phyloP scores from a whole-genome alignment of 1,140 invertebrate species.

The Scylla paramamosain region DNA sequence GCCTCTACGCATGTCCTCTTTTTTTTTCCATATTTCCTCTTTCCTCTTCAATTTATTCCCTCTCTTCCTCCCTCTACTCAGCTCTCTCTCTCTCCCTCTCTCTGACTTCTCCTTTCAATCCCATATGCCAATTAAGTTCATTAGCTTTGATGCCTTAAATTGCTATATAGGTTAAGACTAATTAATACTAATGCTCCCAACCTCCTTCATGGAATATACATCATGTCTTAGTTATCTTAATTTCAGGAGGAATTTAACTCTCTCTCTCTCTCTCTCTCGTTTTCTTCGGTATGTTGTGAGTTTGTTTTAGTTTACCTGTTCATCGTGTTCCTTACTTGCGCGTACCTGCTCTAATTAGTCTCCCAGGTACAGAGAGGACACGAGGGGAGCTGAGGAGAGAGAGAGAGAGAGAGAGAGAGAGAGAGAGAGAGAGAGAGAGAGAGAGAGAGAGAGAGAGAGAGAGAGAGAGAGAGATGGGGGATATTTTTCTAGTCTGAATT shows the following conservation, averaged over 20 bases:
- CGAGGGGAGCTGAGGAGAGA: no score
- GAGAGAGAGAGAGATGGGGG: no score
- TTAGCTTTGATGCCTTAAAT: neutral
- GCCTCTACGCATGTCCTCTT: neutral
- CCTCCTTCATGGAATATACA: neutral
- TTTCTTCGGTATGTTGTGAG: neutral
- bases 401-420: no score
- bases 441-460: no score
- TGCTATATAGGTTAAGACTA: neutral
- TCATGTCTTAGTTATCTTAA: neutral
- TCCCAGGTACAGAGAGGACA: no score
- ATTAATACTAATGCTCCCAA: neutral
- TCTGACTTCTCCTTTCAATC: neutral
- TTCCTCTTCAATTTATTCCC: neutral
- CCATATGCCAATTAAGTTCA: neutral
- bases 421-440: no score
- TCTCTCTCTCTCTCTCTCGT: constrained; percentile 40
- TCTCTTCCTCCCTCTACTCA: neutral
- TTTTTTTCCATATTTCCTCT: neutral
- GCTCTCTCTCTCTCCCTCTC: neutral
- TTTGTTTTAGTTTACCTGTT: no score
- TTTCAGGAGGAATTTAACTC: neutral
- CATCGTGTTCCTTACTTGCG: no score
- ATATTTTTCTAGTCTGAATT: no score
- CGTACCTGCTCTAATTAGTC: no score